Base-by-base conservation (phyloP, 2,797 vertebrate species). In the Spinus pinus region DNA sequence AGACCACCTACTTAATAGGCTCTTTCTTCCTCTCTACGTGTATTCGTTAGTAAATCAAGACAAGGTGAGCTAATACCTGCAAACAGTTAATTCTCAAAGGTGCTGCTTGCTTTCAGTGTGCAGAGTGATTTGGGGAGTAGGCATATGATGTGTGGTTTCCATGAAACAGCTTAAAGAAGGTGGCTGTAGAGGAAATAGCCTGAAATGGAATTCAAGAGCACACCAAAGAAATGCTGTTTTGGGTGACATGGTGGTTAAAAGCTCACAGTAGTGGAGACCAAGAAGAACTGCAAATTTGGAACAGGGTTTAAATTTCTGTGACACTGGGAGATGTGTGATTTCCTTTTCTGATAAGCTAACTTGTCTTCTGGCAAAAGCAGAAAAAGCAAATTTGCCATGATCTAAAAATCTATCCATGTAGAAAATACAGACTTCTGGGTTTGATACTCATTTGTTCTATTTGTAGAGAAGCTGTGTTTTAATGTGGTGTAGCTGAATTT, bases 1-100 rank as follows among this genome's bases (percentile, higher is more conserved):
- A 0, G 99, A 99, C 94, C 99, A 99, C 97, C 97, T 99, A 56
- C 99, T 99, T 78, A 99, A 99, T 93, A 98, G 99, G 33, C 98
- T 99, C 53, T 99, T 99, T 95, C 98, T 99, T 90, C 99, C 99
- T 1, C 99, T 99, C 53, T 99, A 99, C 0, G 99, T 99, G 66
- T 99, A 98, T 97, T 99, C 99, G 1, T 96, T 99, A 97, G 99
- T 99, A 72, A 98, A 97, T 94, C 98, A 98, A 25, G 98, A 99
- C 91, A 98, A 98, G 98, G 98, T 99, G 94, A 93, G 96, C 41
- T 33, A 14, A 79, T 44, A 27, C 8, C 23, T 53, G 54, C 24
- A 58, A 78, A 50, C 33, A 83, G 0, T n/a, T 58, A 49, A 61
- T 56, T 77, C 20, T 58, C 50, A 51, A 27, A 86, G 31, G 20